These are phyloP conservation scores for Xenops minutus DNA, from an alignment of 2,797 vertebrate species.

Conservation along the genomic window DNA sequence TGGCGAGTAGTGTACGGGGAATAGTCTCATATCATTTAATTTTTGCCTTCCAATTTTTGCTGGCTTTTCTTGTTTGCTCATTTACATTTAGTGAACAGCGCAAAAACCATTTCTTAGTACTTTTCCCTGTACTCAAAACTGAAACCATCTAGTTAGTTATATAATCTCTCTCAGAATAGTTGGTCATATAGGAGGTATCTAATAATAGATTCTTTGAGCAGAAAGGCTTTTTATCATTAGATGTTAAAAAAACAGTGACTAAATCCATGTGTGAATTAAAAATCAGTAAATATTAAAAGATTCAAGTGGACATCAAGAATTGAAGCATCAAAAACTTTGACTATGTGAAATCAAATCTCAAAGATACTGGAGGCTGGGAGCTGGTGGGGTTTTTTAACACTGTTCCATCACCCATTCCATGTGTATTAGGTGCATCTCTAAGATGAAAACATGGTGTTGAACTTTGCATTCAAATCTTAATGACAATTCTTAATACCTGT, in stretches of 20 bases:
- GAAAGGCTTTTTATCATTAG: not conserved
- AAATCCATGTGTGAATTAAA: not conserved
- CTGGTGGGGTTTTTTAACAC: fast-evolving
- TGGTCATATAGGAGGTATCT: not conserved
- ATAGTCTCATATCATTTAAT: not conserved
- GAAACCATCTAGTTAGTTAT: not conserved
- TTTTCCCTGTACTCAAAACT: not conserved
- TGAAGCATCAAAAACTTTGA: not conserved
- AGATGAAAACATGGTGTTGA: not conserved
- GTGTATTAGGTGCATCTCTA: not conserved
- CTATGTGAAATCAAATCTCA: not conserved
- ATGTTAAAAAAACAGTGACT: not conserved
- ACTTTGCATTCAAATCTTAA: not conserved
- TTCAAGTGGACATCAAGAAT: not conserved
- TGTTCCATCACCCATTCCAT: not conserved
- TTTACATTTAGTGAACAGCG: not conserved
- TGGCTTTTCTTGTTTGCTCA: not conserved
- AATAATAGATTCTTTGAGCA: not conserved
- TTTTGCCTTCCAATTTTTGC: not conserved
- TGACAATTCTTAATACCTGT: not conserved
- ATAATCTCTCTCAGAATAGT: not conserved
- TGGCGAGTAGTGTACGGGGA: not conserved
- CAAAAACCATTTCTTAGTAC: not conserved
- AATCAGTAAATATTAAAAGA: not conserved
- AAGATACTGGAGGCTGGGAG: not conserved